These are phyloP conservation scores for Lithodes maja DNA, from an alignment of 2,888 invertebrate species.

Conservation along the genomic window DNA sequence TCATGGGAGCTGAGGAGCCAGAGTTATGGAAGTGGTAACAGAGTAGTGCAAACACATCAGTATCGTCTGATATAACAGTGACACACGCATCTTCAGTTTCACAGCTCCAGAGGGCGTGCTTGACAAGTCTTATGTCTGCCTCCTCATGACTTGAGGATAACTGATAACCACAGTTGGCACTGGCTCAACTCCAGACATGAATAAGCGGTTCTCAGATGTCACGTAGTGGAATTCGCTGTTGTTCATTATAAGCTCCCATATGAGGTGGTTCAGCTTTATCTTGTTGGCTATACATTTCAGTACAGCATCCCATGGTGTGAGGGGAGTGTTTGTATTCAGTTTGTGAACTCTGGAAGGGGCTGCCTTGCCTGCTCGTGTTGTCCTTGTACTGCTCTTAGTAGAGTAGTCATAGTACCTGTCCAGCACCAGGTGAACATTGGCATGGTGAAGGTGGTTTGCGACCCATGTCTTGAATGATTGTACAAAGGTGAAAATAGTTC, in stretches of 20 bases:
- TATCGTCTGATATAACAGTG: not conserved
- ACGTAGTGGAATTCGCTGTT: not conserved
- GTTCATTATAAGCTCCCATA: not conserved
- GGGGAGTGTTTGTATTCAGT: not conserved
- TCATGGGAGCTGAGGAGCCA: not conserved
- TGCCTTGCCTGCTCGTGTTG: not conserved
- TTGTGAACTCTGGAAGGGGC: not conserved
- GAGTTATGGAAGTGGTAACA: not conserved
- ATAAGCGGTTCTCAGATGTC: not conserved
- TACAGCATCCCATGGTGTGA: not conserved
- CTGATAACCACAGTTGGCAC: not conserved
- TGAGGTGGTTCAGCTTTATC: not conserved
- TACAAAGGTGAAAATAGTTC: not conserved
- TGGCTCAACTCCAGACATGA: not conserved
- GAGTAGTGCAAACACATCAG: not conserved
- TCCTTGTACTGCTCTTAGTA: not conserved
- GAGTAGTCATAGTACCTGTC: not conserved
- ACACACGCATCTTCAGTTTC: not conserved
- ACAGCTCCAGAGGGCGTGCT: not conserved
- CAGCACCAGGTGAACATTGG: not conserved
- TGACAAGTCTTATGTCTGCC: not conserved
- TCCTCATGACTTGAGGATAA: not conserved
- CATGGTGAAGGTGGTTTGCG: not conserved
- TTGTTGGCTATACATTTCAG: not conserved
- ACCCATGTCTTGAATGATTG: not conserved